These are phyloP conservation scores for Polyploca ridens DNA, from an alignment of 2,888 invertebrate genomes.

Conservation along the genomic window DNA sequence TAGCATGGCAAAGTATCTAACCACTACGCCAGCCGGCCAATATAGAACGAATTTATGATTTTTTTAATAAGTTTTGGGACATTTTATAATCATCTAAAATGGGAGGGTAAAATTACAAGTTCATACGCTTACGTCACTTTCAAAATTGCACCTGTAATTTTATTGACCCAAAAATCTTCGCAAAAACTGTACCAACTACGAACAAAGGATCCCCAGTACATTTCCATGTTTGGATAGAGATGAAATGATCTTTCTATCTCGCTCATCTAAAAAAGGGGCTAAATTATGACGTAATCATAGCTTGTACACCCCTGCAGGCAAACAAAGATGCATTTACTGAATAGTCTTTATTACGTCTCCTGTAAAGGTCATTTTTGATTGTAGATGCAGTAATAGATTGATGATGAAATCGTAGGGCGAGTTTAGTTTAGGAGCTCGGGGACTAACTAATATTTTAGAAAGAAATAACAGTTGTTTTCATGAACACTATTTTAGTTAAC, in stretches of 20 bases:
- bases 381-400: conserved; percentile 30
- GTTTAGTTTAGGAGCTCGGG: conserved; percentile 42
- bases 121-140: neutral
- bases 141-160: neutral
- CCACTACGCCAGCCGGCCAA: no score
- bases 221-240: conserved; percentile 48
- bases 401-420: conserved; percentile 56
- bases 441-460: neutral
- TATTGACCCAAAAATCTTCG: neutral
- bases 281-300: conserved; percentile 74
- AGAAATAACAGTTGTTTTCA: no score
- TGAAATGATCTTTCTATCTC: conserved; percentile 28
- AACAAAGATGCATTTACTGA: conserved; percentile 34
- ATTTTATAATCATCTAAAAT: neutral
- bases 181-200: neutral
- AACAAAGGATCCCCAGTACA: conserved; percentile 35
- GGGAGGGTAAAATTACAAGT: neutral
- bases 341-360: conserved; percentile 28
- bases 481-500: no score
- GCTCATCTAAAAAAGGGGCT: conserved; percentile 58
- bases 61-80: no score
- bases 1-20: no score
- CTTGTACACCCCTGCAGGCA: conserved; percentile 55
- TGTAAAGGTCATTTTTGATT: conserved; percentile 38
- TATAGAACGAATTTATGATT: no score